Evolutionary conservation across 2,113 vertebrate species (phyloP).

Genomic region (Amblyornis subalaris): DNA sequence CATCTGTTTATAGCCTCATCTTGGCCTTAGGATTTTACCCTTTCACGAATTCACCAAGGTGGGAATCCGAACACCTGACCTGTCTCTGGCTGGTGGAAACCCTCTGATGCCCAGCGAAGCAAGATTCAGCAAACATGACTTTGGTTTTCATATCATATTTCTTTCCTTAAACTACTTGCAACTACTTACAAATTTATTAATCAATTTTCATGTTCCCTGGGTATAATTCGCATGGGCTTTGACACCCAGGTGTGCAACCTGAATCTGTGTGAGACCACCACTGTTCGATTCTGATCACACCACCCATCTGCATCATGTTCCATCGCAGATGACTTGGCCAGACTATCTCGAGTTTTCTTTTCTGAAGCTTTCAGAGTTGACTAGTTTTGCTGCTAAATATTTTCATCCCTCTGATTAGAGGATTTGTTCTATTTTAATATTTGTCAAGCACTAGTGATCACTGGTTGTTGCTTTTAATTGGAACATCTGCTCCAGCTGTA

Average conservation of each 20-base stretch:
- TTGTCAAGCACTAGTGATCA: background rate
- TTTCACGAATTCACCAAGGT: background rate
- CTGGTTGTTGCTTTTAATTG: background rate
- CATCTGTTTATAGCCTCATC: background rate
- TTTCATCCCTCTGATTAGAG: background rate
- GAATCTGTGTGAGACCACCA: background rate
- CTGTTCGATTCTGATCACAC: background rate
- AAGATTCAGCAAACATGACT: background rate
- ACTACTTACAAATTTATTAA: background rate
- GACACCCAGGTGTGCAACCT: background rate
- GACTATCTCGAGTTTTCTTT: background rate
- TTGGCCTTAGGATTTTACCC: background rate
- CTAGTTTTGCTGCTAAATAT: background rate
- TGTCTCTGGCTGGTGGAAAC: background rate
- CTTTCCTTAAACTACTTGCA: background rate
- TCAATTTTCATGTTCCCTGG: background rate
- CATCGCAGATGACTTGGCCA: background rate
- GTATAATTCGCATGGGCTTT: background rate
- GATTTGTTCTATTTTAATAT: background rate
- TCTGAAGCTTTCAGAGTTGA: background rate
- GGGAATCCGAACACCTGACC: background rate
- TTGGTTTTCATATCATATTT: background rate
- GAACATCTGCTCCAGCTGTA: background rate
- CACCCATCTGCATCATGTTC: fast-evolving
- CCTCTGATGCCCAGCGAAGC: fast-evolving